phyloP scores from a whole-genome alignment of 2,113 vertebrate species.

The Emydocephalus ijimae region DNA sequence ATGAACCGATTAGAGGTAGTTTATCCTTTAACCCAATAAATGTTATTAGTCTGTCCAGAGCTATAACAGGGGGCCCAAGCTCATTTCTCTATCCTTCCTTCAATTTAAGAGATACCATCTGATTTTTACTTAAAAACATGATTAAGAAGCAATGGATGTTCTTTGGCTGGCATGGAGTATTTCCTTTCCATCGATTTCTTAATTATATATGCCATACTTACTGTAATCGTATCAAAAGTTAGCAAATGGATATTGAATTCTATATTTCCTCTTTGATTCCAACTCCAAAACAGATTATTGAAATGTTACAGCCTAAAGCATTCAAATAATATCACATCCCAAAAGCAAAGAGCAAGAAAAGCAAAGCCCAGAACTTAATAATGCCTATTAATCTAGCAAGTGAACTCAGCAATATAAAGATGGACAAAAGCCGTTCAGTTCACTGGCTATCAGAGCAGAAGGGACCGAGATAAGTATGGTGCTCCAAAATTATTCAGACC shows the following conservation, averaged over 20 bases:
- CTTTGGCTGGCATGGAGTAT: neutral
- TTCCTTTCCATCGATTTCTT: neutral
- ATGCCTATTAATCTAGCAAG: neutral
- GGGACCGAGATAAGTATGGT: neutral
- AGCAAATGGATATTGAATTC: neutral
- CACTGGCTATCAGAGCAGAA: neutral
- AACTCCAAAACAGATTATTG: neutral
- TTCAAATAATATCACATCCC: neutral
- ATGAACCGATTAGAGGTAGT: slow-evolving; percentile 1
- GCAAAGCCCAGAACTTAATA: neutral
- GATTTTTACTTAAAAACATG: slow-evolving; percentile 18
- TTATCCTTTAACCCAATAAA: neutral
- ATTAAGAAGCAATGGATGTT: neutral
- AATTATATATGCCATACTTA: neutral
- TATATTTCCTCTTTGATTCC: neutral
- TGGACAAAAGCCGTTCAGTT: neutral
- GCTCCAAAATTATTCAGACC: neutral
- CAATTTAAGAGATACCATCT: slow-evolving; percentile 19
- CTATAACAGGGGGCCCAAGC: slow-evolving; percentile 15
- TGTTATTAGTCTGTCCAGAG: slow-evolving; percentile 3
- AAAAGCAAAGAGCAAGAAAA: neutral
- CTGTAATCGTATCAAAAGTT: neutral
- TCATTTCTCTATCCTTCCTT: neutral
- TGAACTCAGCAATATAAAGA: neutral
- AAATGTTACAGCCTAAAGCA: neutral